Evolutionary conservation across 2,113 vertebrate species (phyloP).

Genomic region (Pluvialis apricaria): DNA sequence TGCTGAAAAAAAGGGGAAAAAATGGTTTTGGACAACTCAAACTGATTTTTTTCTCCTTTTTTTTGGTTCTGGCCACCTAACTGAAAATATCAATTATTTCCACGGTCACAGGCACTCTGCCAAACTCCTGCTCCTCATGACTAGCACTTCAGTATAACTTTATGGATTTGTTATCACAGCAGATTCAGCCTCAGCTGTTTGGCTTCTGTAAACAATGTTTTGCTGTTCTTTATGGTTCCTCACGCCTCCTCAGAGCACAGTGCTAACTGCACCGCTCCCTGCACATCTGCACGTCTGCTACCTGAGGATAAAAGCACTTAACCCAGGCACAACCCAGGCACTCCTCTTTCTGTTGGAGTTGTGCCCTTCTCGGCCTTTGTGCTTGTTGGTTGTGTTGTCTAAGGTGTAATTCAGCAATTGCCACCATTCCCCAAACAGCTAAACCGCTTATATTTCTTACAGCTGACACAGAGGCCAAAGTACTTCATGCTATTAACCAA

Average conservation of each 20-base stretch:
- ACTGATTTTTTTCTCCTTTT: background rate
- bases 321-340: background rate
- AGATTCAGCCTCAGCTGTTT: background rate
- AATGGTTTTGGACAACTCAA: background rate
- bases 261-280: background rate
- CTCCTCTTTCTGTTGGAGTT: background rate
- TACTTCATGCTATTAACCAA: background rate
- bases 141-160: background rate
- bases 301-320: background rate
- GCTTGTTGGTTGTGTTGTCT: background rate
- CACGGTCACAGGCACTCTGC: background rate
- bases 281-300: background rate
- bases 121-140: background rate
- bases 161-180: background rate
- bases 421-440: background rate
- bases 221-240: background rate
- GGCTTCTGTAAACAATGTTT: background rate
- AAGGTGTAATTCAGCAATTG: background rate
- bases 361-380: background rate
- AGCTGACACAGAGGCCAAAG: background rate
- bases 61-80: background rate
- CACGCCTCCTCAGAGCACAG: background rate
- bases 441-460: background rate
- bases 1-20: background rate
- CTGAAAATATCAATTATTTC: conserved; percentile 19